Conservation (phyloP, 2,797 vertebrate species). For the Spinibarbus caldwelli region DNA sequence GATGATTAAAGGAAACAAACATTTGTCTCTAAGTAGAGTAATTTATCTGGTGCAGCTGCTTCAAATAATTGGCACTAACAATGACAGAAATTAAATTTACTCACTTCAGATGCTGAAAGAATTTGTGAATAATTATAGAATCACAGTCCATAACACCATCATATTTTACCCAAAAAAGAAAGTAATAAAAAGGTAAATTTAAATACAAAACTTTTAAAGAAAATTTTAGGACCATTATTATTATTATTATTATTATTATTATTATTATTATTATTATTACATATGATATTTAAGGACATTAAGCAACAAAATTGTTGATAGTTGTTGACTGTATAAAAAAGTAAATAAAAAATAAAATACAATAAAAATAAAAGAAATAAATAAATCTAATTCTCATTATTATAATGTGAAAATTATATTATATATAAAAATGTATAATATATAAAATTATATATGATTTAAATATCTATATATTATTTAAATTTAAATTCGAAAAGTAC, state of each 20-base stretch:
- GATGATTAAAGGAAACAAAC: neutral
- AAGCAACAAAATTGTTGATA: neutral
- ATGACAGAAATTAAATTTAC: neutral
- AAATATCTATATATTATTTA: no score
- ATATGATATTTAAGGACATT: neutral
- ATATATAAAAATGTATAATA: no score
- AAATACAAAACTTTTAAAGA: no score
- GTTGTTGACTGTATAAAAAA: neutral
- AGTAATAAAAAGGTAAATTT: no score
- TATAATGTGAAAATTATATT: neutral
- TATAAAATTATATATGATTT: no score
- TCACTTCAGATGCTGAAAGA: neutral
- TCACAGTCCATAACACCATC: no score
- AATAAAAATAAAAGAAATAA: no score
- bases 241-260: no score
- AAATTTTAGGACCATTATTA: neutral
- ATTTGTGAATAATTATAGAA: neutral
- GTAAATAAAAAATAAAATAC: no score
- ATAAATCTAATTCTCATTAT: neutral
- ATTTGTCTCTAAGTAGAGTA: neutral
- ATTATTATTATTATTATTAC: no score
- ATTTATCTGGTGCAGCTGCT: neutral
- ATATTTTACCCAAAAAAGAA: no score
- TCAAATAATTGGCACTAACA: constrained; percentile 5
- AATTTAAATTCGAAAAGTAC: no score